Conservation (phyloP, 2,888 invertebrate genomes). For the Leistus spinibarbis region DNA sequence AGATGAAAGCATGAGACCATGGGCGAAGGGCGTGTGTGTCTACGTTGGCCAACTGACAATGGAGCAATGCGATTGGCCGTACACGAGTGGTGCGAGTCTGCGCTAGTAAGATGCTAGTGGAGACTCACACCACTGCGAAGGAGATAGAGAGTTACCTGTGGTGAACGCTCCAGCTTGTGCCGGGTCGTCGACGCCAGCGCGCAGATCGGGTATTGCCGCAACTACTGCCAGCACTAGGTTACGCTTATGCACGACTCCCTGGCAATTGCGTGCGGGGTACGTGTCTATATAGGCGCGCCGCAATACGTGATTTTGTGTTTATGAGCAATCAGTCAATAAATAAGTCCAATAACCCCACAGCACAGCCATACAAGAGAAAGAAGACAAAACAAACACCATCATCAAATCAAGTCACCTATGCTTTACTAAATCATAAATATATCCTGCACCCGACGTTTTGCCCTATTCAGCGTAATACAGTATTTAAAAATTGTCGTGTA, state of each 20-base stretch:
- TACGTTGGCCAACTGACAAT: neutral
- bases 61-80: constrained; percentile 6
- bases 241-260: constrained; percentile 84
- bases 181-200: constrained; percentile 68
- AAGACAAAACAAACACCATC: constrained; percentile 2
- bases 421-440: neutral
- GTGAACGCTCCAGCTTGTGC: constrained; percentile 55
- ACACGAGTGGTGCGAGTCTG: neutral
- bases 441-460: too few relatives aligned
- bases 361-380: constrained; percentile 44
- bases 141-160: constrained; percentile 55
- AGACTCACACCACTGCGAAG: neutral
- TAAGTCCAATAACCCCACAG: constrained; percentile 46
- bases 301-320: neutral
- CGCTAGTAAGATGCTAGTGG: neutral
- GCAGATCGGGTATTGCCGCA: constrained; percentile 86
- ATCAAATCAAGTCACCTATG: neutral
- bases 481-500: too few relatives aligned
- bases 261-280: constrained; percentile 75
- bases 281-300: constrained; percentile 54
- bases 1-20: neutral
- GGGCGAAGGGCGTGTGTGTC: neutral
- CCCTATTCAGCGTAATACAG: too few relatives aligned
- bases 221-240: constrained; percentile 84
- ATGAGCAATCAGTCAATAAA: neutral